Conservation (phyloP, 2,888 invertebrate species). For the Ormyrus pomaceus region DNA sequence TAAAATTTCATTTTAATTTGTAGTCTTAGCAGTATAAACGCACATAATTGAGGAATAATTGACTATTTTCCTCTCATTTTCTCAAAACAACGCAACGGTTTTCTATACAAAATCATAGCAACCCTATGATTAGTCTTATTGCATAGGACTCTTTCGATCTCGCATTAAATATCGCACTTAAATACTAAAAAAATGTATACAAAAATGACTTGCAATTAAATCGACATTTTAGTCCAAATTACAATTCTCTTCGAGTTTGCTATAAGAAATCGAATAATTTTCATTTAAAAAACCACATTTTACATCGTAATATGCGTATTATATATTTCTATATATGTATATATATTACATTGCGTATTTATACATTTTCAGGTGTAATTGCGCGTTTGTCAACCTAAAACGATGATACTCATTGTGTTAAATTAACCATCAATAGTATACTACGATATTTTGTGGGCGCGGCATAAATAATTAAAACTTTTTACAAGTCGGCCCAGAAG, state of each 20-base stretch:
- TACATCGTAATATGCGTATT: constrained; percentile 40
- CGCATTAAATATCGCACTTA: constrained; percentile 67
- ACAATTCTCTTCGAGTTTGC: constrained; percentile 44
- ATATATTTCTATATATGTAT: constrained; percentile 37
- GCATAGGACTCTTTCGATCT: constrained; percentile 53
- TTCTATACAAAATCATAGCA: constrained; percentile 52
- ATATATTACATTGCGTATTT: constrained; percentile 64
- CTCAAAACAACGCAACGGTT: constrained; percentile 56
- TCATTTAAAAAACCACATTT: constrained; percentile 43
- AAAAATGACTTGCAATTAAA: constrained; percentile 66
- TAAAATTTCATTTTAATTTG: constrained; percentile 59
- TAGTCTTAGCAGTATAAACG: constrained; percentile 46
- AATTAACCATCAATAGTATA: constrained; percentile 69
- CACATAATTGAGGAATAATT: constrained; percentile 69
- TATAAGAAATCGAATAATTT: constrained; percentile 23
- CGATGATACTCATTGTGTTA: constrained; percentile 68
- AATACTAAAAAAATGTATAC: constrained; percentile 66
- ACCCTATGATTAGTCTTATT: constrained; percentile 53
- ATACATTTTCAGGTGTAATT: constrained; percentile 64
- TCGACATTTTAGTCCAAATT: constrained; percentile 45
- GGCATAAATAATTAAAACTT: constrained; percentile 73
- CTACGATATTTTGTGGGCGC: constrained; percentile 63
- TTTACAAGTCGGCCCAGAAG: constrained; percentile 67
- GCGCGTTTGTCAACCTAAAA: constrained; percentile 58
- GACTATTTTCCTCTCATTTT: constrained; percentile 71